Percentiles rank a stretch among this genome's conserved stretches.
These are phyloP conservation scores for Nymphalis io DNA, from an alignment of 1,140 invertebrate genomes.

Conservation along the genomic window DNA sequence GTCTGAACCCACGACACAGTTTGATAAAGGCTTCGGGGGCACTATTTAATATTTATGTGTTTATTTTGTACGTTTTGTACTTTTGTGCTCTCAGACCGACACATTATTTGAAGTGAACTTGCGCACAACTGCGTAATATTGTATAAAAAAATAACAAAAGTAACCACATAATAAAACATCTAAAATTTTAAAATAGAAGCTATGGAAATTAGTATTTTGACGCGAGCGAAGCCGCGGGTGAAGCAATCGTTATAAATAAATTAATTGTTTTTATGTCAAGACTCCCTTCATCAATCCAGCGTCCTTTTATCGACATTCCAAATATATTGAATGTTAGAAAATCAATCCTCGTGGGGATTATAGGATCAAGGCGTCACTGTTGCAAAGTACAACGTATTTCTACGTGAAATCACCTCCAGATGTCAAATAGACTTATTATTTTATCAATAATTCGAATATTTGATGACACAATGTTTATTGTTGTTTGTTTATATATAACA, in stretches of 20 bases:
- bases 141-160: neutral
- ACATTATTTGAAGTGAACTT: slow-evolving; percentile 1
- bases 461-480: neutral
- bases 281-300: too few relatives aligned
- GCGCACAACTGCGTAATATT: neutral
- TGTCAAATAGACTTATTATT: slow-evolving; percentile 3
- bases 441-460: neutral
- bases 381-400: neutral
- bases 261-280: too few relatives aligned
- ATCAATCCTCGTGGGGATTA: slow-evolving; percentile 1
- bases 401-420: slow-evolving; percentile 2
- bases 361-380: slow-evolving; percentile 6
- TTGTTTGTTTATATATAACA: neutral
- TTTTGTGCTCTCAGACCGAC: slow-evolving; percentile 14
- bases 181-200: too few relatives aligned
- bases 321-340: neutral
- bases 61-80: slow-evolving; percentile 30
- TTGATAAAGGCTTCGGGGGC: slow-evolving; percentile 15
- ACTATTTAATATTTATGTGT: slow-evolving; percentile 40
- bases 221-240: too few relatives aligned
- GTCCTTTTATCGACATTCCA: neutral
- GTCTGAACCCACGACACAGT: slow-evolving; percentile 15
- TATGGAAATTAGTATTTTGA: too few relatives aligned
- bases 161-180: neutral
- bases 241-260: too few relatives aligned